A percentile compares a stretch with the other conserved stretches of the same genome.
Evolutionary conservation across 2,113 vertebrate genomes (phyloP).

Genomic region (Ursus arctos): DNA sequence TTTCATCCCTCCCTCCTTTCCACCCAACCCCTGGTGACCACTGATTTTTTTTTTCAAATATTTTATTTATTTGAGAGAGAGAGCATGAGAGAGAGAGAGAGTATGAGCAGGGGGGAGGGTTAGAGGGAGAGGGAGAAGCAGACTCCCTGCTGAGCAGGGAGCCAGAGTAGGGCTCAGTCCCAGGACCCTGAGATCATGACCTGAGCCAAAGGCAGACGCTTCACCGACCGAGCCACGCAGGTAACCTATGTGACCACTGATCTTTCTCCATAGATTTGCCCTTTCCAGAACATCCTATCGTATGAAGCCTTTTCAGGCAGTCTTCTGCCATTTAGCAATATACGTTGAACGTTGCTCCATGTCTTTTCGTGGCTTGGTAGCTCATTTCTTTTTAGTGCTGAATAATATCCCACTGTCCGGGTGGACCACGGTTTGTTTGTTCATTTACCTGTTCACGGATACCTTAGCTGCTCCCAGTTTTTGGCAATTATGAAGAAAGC

Average conservation of each 20-base stretch:
- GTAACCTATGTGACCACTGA: neutral
- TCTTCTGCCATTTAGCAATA: neutral
- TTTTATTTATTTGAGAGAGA: too few species aligned
- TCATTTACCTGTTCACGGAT: neutral
- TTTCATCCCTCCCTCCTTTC: neutral
- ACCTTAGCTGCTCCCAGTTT: neutral
- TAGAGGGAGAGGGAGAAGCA: too few species aligned
- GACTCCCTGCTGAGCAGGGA: neutral
- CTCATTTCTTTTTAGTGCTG: neutral
- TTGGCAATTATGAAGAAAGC: neutral
- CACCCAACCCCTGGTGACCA: neutral
- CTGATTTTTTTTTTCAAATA: too few species aligned
- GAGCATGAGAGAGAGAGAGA: too few species aligned
- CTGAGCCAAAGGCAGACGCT: neutral
- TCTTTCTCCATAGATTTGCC: neutral
- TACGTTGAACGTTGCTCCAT: neutral
- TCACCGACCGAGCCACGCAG: neutral
- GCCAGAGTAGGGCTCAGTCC: rapidly evolving
- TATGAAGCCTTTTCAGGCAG: neutral
- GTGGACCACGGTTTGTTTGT: neutral
- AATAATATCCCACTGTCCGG: neutral
- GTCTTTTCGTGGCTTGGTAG: neutral
- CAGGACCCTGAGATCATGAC: neutral
- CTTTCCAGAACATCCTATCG: neutral
- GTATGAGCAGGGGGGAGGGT: too few species aligned